A percentile compares a stretch with the other conserved stretches of the same genome.
These are phyloP conservation scores for Syngnathus acus DNA, from an alignment of 2,797 vertebrate species.

Conservation along the genomic window DNA sequence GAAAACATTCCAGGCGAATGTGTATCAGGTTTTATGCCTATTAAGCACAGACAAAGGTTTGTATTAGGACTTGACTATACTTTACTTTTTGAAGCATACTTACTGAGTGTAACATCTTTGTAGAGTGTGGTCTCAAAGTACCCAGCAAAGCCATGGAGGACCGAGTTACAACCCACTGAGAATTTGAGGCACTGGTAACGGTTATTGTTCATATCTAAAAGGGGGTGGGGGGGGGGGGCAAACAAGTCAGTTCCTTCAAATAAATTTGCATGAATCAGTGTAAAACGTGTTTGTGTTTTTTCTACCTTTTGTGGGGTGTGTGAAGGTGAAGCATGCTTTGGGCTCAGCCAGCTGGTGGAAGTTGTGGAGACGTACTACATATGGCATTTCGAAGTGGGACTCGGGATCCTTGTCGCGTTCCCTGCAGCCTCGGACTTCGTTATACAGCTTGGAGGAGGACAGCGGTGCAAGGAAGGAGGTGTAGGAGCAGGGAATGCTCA, in stretches of 20 bases:
- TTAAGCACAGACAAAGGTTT: slow-evolving; percentile 47
- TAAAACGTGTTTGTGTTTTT: not conserved
- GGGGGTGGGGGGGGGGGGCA: not conserved
- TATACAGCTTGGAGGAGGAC: slow-evolving; percentile 92
- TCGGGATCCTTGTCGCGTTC: slow-evolving; percentile 87
- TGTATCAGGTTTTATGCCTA: slow-evolving; percentile 88
- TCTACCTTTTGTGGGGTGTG: slow-evolving; percentile 74
- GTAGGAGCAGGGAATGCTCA: slow-evolving; percentile 87
- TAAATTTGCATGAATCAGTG: not conserved
- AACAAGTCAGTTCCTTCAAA: not conserved
- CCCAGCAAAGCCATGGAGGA: slow-evolving; percentile 88
- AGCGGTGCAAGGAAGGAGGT: slow-evolving; percentile 87
- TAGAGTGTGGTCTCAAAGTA: slow-evolving; percentile 89
- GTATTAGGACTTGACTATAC: not conserved
- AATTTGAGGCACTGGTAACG: slow-evolving; percentile 83
- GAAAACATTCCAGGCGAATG: slow-evolving; percentile 96
- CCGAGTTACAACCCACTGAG: slow-evolving; percentile 77
- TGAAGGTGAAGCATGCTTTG: slow-evolving; percentile 84
- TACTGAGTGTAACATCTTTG: slow-evolving; percentile 85
- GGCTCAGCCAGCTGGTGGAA: slow-evolving; percentile 87
- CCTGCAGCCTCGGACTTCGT: slow-evolving; percentile 86
- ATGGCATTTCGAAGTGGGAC: slow-evolving; percentile 91
- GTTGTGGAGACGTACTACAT: slow-evolving; percentile 89
- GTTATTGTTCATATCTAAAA: slow-evolving; percentile 85
- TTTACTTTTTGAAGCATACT: slow-evolving; percentile 37